These are phyloP conservation scores for Collichthys lucidus DNA, from an alignment of 2,113 vertebrate genomes.

Conservation along the genomic window DNA sequence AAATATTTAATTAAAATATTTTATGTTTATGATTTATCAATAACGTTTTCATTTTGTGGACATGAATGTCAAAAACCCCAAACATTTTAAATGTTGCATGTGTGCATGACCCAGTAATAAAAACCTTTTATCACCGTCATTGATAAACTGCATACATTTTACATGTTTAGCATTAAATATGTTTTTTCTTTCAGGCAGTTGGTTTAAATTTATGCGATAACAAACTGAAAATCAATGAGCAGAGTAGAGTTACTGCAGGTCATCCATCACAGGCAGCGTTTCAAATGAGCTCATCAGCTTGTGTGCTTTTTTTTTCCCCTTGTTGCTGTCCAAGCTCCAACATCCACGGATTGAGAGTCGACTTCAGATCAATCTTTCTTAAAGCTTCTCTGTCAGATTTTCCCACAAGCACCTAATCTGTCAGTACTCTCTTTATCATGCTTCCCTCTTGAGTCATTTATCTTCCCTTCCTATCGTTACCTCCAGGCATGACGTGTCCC, in stretches of 20 bases:
- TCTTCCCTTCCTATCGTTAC: slow-evolving; percentile 78
- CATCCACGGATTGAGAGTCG: too few species aligned
- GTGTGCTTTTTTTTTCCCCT: too few species aligned
- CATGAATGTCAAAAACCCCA: too few species aligned
- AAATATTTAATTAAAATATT: not conserved
- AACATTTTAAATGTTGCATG: not conserved
- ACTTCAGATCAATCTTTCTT: not conserved
- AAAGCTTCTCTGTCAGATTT: not conserved
- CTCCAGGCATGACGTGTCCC: slow-evolving; percentile 98
- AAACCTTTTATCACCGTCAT: too few species aligned
- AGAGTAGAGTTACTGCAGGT: not conserved
- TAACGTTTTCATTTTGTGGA: not conserved
- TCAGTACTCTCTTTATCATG: not conserved
- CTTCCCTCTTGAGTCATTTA: slow-evolving; percentile 1
- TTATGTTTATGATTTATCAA: not conserved
- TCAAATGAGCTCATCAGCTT: too few species aligned
- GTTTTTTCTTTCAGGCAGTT: not conserved
- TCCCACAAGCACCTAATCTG: not conserved
- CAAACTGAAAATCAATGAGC: not conserved
- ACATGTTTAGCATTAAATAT: too few species aligned
- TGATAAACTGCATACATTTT: not conserved
- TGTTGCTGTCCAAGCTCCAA: too few species aligned
- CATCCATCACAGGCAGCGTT: not conserved
- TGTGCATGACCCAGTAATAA: not conserved
- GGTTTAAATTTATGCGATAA: not conserved